Percentiles rank a stretch among this genome's conserved stretches.
These are phyloP conservation scores for Chaetogeoica ovagalla DNA, from an alignment of 2,888 invertebrate genomes.

Conservation along the genomic window DNA sequence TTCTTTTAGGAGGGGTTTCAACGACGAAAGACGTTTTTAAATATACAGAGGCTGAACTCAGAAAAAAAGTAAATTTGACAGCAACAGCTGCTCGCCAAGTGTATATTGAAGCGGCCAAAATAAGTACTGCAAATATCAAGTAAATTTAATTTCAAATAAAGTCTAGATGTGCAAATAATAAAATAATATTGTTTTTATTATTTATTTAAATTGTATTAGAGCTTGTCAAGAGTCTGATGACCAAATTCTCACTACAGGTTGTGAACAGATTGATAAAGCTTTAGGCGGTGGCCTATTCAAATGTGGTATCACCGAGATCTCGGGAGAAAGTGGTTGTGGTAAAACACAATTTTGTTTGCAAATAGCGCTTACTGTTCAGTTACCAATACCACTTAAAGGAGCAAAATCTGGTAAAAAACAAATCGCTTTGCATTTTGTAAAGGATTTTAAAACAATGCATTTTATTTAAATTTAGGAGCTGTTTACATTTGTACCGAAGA, in stretches of 20 bases:
- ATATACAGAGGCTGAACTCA: constrained; percentile 35
- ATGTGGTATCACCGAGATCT: constrained; percentile 75
- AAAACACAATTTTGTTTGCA: constrained; percentile 82
- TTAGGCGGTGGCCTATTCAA: constrained; percentile 71
- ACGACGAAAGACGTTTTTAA: constrained; percentile 18
- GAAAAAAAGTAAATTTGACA: constrained; percentile 38
- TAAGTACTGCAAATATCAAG: constrained; percentile 35
- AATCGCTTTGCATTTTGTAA: too few relatives aligned
- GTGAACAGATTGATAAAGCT: constrained; percentile 65
- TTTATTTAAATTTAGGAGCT: constrained; percentile 60
- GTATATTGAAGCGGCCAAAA: constrained; percentile 39
- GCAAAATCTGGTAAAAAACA: constrained; percentile 27
- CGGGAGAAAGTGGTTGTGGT: constrained; percentile 78
- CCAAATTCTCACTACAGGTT: constrained; percentile 62
- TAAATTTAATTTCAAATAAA: constrained; percentile 19
- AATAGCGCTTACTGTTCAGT: constrained; percentile 69
- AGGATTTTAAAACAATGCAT: background rate
- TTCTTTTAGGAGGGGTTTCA: constrained; percentile 29
- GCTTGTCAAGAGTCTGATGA: background rate
- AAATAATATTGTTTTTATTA: background rate
- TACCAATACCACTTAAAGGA: constrained; percentile 58
- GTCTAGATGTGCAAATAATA: background rate
- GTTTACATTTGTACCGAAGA: constrained; percentile 80
- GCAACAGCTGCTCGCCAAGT: constrained; percentile 28
- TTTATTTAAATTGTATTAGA: background rate